A percentile compares a stretch with the other conserved stretches of the same genome.
Evolutionary conservation across 2,113 vertebrate genomes (phyloP).

Genomic region (Tupaia chinensis): DNA sequence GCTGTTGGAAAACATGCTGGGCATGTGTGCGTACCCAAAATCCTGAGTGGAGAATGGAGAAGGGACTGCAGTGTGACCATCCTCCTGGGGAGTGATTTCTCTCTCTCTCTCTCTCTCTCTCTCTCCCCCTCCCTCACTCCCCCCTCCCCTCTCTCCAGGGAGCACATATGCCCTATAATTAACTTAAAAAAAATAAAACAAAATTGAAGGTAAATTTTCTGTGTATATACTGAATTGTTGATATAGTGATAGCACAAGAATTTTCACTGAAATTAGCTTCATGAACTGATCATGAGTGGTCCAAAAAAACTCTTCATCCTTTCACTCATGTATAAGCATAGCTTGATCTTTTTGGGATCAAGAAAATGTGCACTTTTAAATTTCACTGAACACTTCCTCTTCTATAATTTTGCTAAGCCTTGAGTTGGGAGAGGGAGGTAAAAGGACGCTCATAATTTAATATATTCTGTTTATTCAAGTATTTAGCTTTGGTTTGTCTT

Average conservation of each 20-base stretch:
- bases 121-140: too few relatives aligned
- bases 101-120: too few relatives aligned
- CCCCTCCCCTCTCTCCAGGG: too few relatives aligned
- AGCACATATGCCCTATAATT: too few relatives aligned
- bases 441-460: neutral
- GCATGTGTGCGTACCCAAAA: too few relatives aligned
- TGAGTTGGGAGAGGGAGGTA: neutral
- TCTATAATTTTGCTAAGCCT: conserved; percentile 2
- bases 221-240: neutral
- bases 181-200: too few relatives aligned
- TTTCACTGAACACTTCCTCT: neutral
- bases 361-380: neutral
- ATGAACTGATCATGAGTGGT: neutral
- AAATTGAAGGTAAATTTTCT: neutral
- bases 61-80: too few relatives aligned
- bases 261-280: neutral
- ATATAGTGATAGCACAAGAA: neutral
- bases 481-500: neutral
- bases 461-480: neutral
- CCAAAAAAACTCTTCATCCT: neutral
- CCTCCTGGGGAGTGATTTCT: too few relatives aligned
- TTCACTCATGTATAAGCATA: neutral
- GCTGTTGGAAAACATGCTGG: too few relatives aligned
- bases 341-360: neutral
- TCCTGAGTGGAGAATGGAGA: too few relatives aligned